Conservation (phyloP, 1,140 invertebrate genomes). For the Aphidius gifuensis region DNA sequence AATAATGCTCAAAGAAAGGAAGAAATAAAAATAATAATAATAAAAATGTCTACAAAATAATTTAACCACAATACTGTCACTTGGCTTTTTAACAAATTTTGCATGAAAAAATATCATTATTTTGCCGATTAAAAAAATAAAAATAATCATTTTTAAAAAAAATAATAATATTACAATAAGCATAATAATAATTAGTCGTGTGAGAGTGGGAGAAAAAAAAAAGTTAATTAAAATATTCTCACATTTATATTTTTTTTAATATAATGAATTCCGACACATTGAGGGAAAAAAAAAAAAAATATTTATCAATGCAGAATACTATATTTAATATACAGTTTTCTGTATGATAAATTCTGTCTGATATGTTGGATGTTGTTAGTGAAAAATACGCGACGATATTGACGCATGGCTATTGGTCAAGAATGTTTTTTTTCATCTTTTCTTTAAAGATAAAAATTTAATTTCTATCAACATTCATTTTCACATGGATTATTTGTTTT, state of each 20-base stretch:
- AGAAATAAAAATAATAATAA: constrained; percentile 5
- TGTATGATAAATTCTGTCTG: constrained; percentile 30
- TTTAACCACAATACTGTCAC: constrained; percentile 22
- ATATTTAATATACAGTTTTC: not conserved
- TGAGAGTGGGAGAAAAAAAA: no score
- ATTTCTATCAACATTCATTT: not conserved
- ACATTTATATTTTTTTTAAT: no score
- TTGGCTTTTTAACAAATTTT: constrained; percentile 10
- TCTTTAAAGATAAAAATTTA: constrained; percentile 2
- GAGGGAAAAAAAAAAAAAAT: no score
- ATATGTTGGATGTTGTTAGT: constrained; percentile 34
- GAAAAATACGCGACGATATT: constrained; percentile 20
- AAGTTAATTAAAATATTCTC: no score
- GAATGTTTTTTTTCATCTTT: constrained; percentile 16
- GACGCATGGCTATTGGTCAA: constrained; percentile 37
- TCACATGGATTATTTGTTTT: constrained; percentile 13
- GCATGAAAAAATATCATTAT: not conserved
- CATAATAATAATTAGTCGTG: no score
- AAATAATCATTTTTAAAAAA: not conserved
- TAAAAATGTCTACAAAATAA: constrained; percentile 12
- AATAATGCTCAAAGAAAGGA: constrained; percentile 14
- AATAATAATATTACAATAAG: no score
- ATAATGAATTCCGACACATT: no score
- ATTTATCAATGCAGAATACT: no score
- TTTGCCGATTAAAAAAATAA: not conserved